These are phyloP conservation scores for Macropus fuliginosus DNA, from an alignment of 2,797 vertebrate genomes.

Conservation along the genomic window DNA sequence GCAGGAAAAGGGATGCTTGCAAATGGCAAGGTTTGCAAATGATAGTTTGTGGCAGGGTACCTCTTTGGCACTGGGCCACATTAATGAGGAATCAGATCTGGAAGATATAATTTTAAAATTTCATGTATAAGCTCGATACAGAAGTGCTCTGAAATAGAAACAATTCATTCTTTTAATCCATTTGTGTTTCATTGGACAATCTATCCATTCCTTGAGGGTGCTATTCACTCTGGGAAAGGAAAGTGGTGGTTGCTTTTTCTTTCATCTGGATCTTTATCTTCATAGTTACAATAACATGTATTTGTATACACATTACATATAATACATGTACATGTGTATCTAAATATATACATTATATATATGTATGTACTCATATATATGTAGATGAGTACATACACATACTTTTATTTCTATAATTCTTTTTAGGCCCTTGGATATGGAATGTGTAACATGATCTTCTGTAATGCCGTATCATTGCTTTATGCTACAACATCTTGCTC, in stretches of 20 bases:
- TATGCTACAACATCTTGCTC: conserved; percentile 23
- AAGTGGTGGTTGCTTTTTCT: conserved; percentile 24
- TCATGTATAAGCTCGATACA: not conserved
- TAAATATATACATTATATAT: not conserved
- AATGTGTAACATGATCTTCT: not conserved
- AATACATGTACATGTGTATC: not conserved
- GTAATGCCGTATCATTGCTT: conserved; percentile 49
- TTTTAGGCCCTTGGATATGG: conserved; percentile 8
- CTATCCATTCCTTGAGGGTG: not conserved
- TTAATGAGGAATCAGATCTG: conserved; percentile 38
- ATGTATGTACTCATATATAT: not conserved
- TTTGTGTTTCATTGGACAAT: not conserved
- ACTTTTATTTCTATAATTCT: not conserved
- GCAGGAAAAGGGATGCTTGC: conserved; percentile 20
- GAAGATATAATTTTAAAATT: not conserved
- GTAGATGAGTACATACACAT: not conserved
- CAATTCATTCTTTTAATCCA: conserved; percentile 31
- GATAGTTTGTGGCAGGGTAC: conserved; percentile 28
- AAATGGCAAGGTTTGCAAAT: conserved; percentile 54
- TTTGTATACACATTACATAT: not conserved
- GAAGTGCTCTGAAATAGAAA: conserved; percentile 41
- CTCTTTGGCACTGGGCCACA: conserved; percentile 52
- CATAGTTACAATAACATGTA: not conserved
- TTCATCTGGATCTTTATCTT: conserved; percentile 8
- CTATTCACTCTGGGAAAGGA: not conserved